Evolutionary conservation across 2,797 vertebrate genomes (phyloP).

Genomic region (Euphonia xanthogaster): DNA sequence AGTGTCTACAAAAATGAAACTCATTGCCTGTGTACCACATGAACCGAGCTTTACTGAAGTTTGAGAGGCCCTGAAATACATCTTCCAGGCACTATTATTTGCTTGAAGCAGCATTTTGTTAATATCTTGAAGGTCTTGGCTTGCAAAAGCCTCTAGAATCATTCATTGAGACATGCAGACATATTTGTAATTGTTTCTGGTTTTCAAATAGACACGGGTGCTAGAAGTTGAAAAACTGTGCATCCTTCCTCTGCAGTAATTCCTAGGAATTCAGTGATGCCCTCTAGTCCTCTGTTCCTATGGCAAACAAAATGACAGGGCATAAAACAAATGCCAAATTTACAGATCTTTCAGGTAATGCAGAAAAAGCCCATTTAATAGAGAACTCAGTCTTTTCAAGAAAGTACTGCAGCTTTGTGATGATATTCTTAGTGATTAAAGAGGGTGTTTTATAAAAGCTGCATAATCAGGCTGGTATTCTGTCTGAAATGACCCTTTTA

Average conservation of each 20-base stretch:
- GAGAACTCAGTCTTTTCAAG: not conserved
- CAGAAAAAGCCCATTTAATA: not conserved
- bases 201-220: not conserved
- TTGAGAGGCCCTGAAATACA: not conserved
- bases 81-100: not conserved
- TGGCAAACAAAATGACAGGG: not conserved
- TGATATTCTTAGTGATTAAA: not conserved
- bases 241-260: not conserved
- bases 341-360: not conserved
- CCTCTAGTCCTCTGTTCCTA: not conserved
- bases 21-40: not conserved
- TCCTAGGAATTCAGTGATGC: not conserved
- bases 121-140: not conserved
- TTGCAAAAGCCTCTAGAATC: not conserved
- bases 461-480: not conserved
- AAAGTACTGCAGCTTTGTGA: not conserved
- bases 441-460: not conserved
- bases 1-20: not conserved
- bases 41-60: not conserved
- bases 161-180: not conserved
- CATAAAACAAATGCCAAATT: not conserved
- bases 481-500: slow-evolving; percentile 27
- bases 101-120: not conserved
- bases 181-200: not conserved
- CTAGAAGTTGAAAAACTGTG: not conserved